Percentiles rank a stretch among this genome's conserved stretches.
Conservation (phyloP, 2,797 vertebrate species). For the Aeoliscus strigatus region DNA sequence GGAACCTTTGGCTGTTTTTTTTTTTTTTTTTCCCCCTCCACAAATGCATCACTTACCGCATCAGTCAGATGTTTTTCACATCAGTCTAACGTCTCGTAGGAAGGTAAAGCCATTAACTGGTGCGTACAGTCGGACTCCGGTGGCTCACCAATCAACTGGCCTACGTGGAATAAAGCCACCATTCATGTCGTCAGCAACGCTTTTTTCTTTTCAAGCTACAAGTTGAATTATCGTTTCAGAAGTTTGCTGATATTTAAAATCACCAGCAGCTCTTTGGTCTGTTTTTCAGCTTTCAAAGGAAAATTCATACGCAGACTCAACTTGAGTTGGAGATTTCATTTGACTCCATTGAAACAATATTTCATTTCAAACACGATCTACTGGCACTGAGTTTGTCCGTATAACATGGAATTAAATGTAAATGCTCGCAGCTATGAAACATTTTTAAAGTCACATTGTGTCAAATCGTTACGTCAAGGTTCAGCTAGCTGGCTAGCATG, state of each 20-base stretch:
- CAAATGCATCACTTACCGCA: too few relatives aligned
- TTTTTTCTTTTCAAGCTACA: too few relatives aligned
- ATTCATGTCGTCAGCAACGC: not conserved
- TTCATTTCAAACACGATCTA: not conserved
- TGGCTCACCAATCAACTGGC: not conserved
- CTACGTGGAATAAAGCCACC: not conserved
- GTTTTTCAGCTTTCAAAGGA: not conserved
- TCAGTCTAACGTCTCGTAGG: too few relatives aligned
- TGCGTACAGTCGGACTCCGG: too few relatives aligned
- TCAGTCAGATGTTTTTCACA: too few relatives aligned
- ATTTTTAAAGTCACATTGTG: too few relatives aligned
- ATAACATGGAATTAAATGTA: not conserved
- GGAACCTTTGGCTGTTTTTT: not conserved
- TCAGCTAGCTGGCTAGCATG: constrained; percentile 43
- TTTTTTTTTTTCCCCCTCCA: too few relatives aligned
- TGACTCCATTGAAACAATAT: not conserved
- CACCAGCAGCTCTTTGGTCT: not conserved
- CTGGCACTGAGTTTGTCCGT: not conserved
- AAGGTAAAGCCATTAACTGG: too few relatives aligned
- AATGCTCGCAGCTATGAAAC: too few relatives aligned
- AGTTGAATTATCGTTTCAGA: too few relatives aligned
- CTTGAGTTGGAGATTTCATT: not conserved
- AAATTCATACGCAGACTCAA: not conserved
- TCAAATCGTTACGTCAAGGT: not conserved
- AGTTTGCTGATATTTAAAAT: too few relatives aligned